Base-by-base conservation (phyloP, 2,888 invertebrate species). In the Xanthorhoe spadicearia region DNA sequence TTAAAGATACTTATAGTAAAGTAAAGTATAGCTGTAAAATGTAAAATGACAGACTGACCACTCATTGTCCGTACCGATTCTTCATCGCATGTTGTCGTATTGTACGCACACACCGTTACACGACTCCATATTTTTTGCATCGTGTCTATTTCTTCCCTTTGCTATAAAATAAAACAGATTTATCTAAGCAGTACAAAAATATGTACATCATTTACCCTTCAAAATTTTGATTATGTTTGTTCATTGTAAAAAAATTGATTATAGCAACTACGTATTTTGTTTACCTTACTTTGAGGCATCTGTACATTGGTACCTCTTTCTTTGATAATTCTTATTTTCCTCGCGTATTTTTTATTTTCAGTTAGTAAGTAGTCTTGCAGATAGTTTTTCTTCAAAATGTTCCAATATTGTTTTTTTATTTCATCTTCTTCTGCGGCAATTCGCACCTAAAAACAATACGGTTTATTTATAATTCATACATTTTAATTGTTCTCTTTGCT, bases 111-210 rank as follows among this genome's bases (percentile, higher is more conserved):
- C 2, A 93, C 82, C n/a, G 87, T 81, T n/a, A 88, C 91, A 48
- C 88, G 79, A 64, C 90, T 91, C 92, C 92, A 92, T 61, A 92
- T 89, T 68, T 87, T 84, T 74, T 93, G 92, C 92, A 93, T 93
- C 50, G 86, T 84, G 56, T 92, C 90, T 67, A 92, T 91, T 84
- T 92, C 91, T 79, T 92, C 89, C 64, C 91, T 83, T 88, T 90
- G 90, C 92, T 92, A 73, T 38, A 83, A 56, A 67, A 57, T 57
- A 58, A 55, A 56, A 32, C 17, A 17, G 10, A 8, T 50, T 52
- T 43, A 13, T 32, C n/a, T n/a, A n/a, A n/a, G n/a, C n/a, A n/a
- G n/a, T n/a, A n/a, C n/a, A n/a, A n/a, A 43, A 43, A 43, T 43
- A 23, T 23, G 23, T 13, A 43, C 13, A 13, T 43, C 38, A 13